These are phyloP conservation scores for Athripsodes cinereus DNA, from an alignment of 2,888 invertebrate species.

Conservation along the genomic window DNA sequence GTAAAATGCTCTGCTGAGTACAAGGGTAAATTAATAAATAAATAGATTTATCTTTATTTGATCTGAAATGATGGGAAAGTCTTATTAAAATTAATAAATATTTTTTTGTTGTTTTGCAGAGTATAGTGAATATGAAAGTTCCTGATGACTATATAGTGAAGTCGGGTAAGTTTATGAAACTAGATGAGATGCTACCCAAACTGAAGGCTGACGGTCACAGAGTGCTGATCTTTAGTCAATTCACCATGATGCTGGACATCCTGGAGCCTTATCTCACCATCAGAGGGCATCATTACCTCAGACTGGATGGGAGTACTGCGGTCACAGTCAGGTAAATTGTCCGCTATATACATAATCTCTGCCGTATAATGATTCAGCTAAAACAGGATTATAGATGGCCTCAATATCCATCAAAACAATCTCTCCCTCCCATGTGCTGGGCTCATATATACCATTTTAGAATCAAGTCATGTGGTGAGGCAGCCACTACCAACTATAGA, in stretches of 20 bases:
- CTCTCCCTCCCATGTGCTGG: too few relatives aligned
- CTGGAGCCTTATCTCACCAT: slow-evolving; percentile 81
- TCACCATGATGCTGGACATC: slow-evolving; percentile 91
- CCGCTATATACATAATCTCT: too few relatives aligned
- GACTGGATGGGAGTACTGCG: slow-evolving; percentile 87
- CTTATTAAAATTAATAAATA: too few relatives aligned
- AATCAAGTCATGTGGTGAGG: too few relatives aligned
- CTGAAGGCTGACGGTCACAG: slow-evolving; percentile 71
- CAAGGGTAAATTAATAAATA: too few relatives aligned
- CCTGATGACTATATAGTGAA: slow-evolving; percentile 66
- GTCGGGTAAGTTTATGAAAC: slow-evolving; percentile 80
- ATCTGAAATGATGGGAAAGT: too few relatives aligned
- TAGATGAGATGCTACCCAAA: slow-evolving; percentile 71
- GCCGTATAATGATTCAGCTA: too few relatives aligned
- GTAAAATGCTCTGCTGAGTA: neutral
- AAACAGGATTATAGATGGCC: too few relatives aligned
- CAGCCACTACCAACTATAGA: too few relatives aligned
- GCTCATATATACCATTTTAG: too few relatives aligned
- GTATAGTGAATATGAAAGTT: slow-evolving; percentile 55
- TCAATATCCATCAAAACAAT: too few relatives aligned
- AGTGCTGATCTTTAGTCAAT: slow-evolving; percentile 93
- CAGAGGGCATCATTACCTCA: slow-evolving; percentile 64
- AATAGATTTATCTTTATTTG: too few relatives aligned
- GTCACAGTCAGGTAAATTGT: slow-evolving; percentile 69
- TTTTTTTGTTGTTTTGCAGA: slow-evolving; percentile 40